These are phyloP conservation scores for Dicrurus megarhynchus DNA, from an alignment of 2,113 vertebrate species.

Conservation along the genomic window DNA sequence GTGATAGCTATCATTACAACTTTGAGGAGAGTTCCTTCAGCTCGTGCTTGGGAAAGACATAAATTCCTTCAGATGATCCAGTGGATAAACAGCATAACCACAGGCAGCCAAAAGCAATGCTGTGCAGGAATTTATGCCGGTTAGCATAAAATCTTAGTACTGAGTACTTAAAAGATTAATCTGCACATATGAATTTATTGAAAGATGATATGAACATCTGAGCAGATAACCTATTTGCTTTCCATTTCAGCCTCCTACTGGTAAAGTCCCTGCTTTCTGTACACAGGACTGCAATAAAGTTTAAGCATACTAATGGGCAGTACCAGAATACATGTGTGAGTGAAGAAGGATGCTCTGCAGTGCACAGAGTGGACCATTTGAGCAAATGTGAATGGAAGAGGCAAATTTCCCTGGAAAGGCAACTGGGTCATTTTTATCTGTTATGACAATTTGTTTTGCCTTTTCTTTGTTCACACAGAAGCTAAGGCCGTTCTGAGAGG, in stretches of 20 bases:
- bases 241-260: background rate
- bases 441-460: background rate
- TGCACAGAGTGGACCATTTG: background rate
- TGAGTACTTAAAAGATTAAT: background rate
- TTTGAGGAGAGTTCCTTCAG: background rate
- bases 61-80: background rate
- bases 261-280: background rate
- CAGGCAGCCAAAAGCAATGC: background rate
- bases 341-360: background rate
- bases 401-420: background rate
- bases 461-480: background rate
- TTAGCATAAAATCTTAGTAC: background rate
- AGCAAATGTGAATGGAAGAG: background rate
- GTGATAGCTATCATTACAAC: background rate
- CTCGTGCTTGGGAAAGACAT: constrained; percentile 2
- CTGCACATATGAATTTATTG: background rate
- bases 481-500: background rate
- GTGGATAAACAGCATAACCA: background rate
- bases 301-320: background rate
- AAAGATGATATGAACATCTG: background rate
- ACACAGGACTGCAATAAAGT: background rate
- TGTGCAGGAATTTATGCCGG: background rate
- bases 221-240: background rate
- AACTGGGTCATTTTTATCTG: background rate
- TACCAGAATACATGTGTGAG: background rate